Base-by-base conservation (phyloP, 2,113 vertebrate species). In the Genyomyrus donnyi region DNA sequence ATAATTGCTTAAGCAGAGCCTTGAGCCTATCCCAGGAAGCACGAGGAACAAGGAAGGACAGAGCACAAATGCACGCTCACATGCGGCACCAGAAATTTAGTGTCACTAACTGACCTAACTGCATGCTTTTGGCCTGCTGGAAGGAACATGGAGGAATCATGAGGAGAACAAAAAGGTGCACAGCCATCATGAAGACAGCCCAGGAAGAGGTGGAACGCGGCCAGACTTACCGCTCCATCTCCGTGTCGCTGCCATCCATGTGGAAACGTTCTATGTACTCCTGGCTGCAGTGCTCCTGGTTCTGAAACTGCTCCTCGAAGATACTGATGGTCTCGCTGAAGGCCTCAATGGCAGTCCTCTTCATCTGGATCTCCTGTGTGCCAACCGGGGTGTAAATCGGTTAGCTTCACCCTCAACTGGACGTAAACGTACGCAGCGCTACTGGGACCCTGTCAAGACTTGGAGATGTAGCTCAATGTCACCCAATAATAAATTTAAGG, bases 281-380 rank as follows among this genome's bases (percentile, higher is more conserved):
- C 91, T 96, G 96, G 93, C 97, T 97, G 87, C 97, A 97, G 21
- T 96, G 95, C 91, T 99, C 98, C 93, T 98, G 98, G 5, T 97
- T 97, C 53, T 97, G 97, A 94, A 97, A 98, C 93, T 98, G 98
- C 58, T 99, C 97, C 94, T 98, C 97, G 88, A 98, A 98, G 94
- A 98, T 98, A 94, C 98, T 96, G 95, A 99, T 98, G 6, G 97
- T 98, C 95, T 99, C 98, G 91, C 97, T 99, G 94, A 99, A 98
- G 39, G 97, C 97, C 94, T 99, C 98, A 1, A 99, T 97, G 77
- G 98, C 97, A 0, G 98, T 99, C 90, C 97, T 96, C 92, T 99
- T 99, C 97, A 98, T 98, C 94, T 99, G 98, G 92, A 99, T 99
- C 95, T 99, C 98, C 98, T 99, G 90, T 0, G 90, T 49, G 70